A percentile compares a stretch with the other conserved stretches of the same genome.
These are phyloP conservation scores for Sander lucioperca DNA, from an alignment of 2,113 vertebrate genomes.

Conservation along the genomic window DNA sequence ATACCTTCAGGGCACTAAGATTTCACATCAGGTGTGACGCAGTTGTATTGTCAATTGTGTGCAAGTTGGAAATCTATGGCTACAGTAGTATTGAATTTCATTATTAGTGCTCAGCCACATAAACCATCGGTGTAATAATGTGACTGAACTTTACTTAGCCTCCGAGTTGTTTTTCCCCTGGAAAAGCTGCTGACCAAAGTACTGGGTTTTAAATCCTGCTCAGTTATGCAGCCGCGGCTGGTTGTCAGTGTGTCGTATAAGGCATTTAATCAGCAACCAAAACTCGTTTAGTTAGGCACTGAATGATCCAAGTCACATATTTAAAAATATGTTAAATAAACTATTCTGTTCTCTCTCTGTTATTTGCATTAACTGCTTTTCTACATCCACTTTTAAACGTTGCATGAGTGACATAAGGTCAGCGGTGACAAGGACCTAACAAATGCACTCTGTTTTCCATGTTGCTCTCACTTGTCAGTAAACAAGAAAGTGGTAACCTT, in stretches of 20 bases:
- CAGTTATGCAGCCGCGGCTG: slow-evolving; percentile 33
- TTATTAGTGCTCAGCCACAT: background rate
- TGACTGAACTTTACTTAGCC: slow-evolving; percentile 31
- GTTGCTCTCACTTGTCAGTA: slow-evolving; percentile 20
- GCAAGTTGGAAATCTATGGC: background rate
- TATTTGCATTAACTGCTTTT: slow-evolving; percentile 28
- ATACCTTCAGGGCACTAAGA: background rate
- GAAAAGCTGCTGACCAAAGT: slow-evolving; percentile 50
- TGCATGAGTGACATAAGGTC: slow-evolving; percentile 2
- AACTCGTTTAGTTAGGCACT: background rate
- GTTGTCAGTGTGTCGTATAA: slow-evolving; percentile 27
- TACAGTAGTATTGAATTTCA: background rate
- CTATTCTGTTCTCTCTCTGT: background rate
- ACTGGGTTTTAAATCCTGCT: slow-evolving; percentile 34
- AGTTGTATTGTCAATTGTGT: background rate
- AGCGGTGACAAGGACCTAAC: slow-evolving; percentile 5
- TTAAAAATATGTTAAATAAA: slow-evolving; percentile 18
- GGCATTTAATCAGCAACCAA: slow-evolving; percentile 21
- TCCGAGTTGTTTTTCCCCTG: slow-evolving; percentile 25
- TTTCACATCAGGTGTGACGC: background rate
- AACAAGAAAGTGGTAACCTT: slow-evolving; percentile 55
- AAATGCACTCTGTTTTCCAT: slow-evolving; percentile 24
- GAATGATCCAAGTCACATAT: slow-evolving; percentile 3
- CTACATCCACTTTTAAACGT: background rate
- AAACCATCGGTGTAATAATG: slow-evolving; percentile 22